Conservation (phyloP, 2,113 vertebrate species). For the Balaenoptera acutorostrata region DNA sequence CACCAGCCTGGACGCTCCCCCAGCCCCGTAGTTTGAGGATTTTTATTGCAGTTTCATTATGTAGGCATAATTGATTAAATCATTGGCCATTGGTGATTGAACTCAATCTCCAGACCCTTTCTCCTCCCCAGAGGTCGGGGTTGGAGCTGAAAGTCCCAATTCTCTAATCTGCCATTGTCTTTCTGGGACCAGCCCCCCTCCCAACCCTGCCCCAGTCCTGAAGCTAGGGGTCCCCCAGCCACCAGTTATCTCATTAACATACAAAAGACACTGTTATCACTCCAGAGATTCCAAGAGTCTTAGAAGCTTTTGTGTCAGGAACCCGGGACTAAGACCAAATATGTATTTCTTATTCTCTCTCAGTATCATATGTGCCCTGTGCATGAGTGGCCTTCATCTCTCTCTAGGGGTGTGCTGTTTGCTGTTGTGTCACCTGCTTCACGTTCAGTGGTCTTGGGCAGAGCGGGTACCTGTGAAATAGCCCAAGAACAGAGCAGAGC, state of each 20-base stretch:
- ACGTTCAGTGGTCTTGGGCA: neutral
- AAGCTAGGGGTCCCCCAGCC: neutral
- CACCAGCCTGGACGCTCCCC: neutral
- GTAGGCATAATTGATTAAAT: neutral
- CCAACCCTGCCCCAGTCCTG: neutral
- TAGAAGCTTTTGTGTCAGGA: neutral
- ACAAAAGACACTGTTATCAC: neutral
- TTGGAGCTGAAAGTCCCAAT: neutral
- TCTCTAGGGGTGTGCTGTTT: neutral
- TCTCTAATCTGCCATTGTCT: neutral
- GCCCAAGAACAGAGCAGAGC: neutral
- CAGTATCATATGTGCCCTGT: too few relatives aligned
- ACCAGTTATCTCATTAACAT: neutral
- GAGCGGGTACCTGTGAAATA: neutral
- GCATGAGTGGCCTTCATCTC: rapidly evolving
- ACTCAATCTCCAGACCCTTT: neutral
- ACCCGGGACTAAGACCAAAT: neutral
- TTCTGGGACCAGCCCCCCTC: neutral
- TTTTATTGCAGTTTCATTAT: neutral
- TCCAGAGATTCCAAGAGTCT: neutral
- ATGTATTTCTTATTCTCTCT: neutral
- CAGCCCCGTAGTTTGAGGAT: neutral
- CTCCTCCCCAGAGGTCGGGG: neutral
- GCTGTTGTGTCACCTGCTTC: neutral
- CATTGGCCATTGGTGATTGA: neutral